Evolutionary conservation across 64 coral and sea anemone genomes (phyloP).

Genomic region (Porites australiensis): DNA sequence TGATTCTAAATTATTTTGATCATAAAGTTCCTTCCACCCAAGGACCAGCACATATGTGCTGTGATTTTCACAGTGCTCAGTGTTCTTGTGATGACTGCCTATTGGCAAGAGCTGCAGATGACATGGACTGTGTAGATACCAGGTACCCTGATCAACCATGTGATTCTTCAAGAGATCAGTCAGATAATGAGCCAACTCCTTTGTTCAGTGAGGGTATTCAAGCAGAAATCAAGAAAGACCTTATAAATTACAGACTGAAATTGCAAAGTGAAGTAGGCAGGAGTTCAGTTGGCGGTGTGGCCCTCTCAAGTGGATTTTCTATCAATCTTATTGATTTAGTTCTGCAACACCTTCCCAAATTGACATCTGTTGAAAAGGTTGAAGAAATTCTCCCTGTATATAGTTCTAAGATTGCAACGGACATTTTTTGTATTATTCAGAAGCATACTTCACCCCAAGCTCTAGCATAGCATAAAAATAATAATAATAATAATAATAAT

Average conservation of each 20-base stretch:
- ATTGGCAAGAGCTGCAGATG: not conserved
- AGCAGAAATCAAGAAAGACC: not conserved
- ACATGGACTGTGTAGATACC: not conserved
- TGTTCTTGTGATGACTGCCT: slow-evolving; percentile 57
- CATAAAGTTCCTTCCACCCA: slow-evolving; percentile 3
- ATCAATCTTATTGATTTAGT: slow-evolving; percentile 15
- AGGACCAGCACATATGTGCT: slow-evolving; percentile 35
- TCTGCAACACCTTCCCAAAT: slow-evolving; percentile 17
- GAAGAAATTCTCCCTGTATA: slow-evolving; percentile 11
- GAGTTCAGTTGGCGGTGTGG: not conserved
- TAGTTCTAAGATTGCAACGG: slow-evolving; percentile 16
- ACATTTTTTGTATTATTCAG: slow-evolving; percentile 34
- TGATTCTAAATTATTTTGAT: slow-evolving; percentile 60
- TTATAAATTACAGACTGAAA: not conserved
- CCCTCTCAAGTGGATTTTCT: slow-evolving; percentile 1
- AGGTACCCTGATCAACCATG: not conserved
- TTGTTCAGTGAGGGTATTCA: not conserved
- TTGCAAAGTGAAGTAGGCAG: not conserved
- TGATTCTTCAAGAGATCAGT: not conserved
- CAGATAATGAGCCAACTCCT: not conserved
- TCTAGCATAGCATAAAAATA: too few species aligned
- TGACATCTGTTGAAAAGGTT: slow-evolving; percentile 36
- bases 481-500: too few species aligned
- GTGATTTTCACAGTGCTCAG: slow-evolving; percentile 39
- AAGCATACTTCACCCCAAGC: slow-evolving; percentile 12